Percentiles rank a stretch among this genome's conserved stretches.
Evolutionary conservation across 2,113 vertebrate species (phyloP).

Genomic region (Theropithecus gelada): DNA sequence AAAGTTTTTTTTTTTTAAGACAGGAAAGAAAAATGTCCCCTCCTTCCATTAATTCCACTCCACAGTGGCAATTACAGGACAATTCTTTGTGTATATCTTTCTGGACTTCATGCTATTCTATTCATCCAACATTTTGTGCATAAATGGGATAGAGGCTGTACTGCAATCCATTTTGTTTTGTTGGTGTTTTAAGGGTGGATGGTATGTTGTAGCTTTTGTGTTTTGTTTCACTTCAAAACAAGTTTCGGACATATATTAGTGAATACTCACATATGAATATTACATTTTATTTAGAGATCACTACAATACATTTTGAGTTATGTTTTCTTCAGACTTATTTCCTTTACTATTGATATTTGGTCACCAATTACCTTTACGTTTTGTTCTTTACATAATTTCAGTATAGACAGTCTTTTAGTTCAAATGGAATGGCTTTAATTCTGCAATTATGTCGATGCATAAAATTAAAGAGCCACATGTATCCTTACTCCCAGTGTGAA

Average conservation of each 20-base stretch:
- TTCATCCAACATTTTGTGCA: background rate
- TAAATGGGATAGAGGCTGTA: too few species aligned
- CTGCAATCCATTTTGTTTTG: too few species aligned
- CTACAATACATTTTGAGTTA: background rate
- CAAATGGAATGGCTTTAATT: background rate
- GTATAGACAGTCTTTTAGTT: background rate
- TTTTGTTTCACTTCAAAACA: background rate
- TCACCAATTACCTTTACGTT: background rate
- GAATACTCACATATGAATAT: background rate
- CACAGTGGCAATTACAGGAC: accelerated
- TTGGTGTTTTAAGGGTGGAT: too few species aligned
- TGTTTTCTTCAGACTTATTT: background rate
- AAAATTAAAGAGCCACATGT: background rate
- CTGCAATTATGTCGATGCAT: background rate
- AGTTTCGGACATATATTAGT: background rate
- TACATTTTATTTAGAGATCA: background rate
- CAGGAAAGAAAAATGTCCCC: background rate
- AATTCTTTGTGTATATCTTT: too few species aligned
- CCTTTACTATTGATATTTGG: background rate
- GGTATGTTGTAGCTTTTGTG: accelerated
- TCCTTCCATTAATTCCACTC: too few species aligned
- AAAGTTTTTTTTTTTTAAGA: background rate
- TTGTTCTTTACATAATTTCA: background rate
- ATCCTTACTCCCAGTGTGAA: background rate
- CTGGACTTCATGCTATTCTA: background rate